Evolutionary conservation across 2,797 vertebrate genomes (phyloP).

Genomic region (Lutra lutra): DNA sequence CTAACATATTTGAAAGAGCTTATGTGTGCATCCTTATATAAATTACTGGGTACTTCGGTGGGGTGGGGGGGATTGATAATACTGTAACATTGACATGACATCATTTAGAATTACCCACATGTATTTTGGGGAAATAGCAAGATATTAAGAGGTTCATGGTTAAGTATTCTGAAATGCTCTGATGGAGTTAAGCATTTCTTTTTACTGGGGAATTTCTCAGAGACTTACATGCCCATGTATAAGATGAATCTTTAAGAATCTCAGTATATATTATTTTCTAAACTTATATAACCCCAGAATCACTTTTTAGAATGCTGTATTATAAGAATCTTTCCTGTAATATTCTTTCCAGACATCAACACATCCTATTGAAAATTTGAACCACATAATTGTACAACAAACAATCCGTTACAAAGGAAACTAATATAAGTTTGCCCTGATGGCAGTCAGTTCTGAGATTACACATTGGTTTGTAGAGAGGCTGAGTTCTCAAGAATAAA

Average conservation of each 20-base stretch:
- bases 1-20: background rate
- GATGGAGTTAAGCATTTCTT: background rate
- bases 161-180: slow-evolving; percentile 1
- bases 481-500: background rate
- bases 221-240: background rate
- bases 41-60: background rate
- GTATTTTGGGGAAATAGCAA: background rate
- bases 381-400: background rate
- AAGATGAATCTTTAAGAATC: background rate
- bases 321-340: background rate
- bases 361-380: background rate
- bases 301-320: background rate
- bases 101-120: background rate
- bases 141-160: background rate
- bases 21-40: background rate
- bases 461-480: background rate
- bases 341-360: background rate
- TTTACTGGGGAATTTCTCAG: background rate
- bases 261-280: background rate
- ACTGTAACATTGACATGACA: background rate
- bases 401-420: background rate
- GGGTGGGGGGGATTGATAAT: background rate
- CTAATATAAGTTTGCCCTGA: background rate
- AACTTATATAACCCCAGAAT: background rate
- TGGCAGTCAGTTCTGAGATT: background rate